These are phyloP conservation scores for Tetramorium parvispinum DNA, from an alignment of 1,140 invertebrate species.

Conservation along the genomic window DNA sequence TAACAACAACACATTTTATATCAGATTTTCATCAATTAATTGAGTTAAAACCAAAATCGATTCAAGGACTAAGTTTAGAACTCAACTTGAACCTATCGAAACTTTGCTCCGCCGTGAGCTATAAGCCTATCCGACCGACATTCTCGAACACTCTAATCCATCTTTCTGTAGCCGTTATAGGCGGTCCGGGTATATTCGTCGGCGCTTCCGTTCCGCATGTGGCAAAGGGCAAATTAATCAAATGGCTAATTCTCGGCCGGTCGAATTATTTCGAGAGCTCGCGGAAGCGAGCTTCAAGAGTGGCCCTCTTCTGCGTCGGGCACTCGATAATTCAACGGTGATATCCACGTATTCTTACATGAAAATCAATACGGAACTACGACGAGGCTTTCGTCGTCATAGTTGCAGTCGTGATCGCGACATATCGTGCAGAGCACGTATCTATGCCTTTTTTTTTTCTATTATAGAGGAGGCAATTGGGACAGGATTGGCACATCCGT, in stretches of 20 bases:
- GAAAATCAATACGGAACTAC: conserved; percentile 58
- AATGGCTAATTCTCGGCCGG: conserved; percentile 12
- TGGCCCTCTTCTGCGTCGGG: background rate
- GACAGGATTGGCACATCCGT: conserved; percentile 30
- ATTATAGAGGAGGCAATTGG: conserved; percentile 28
- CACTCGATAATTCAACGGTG: conserved; percentile 58
- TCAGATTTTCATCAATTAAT: background rate
- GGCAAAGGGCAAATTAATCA: background rate
- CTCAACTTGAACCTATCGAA: background rate
- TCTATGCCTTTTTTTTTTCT: conserved; percentile 12
- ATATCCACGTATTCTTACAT: conserved; percentile 54
- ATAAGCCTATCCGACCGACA: background rate
- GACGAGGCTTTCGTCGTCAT: background rate
- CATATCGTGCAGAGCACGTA: conserved; percentile 32
- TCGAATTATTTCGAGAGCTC: background rate
- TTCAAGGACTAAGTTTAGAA: conserved; percentile 4
- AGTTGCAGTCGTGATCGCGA: background rate
- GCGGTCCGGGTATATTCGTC: conserved; percentile 6
- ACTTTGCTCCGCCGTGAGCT: background rate
- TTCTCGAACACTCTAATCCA: conserved; percentile 3
- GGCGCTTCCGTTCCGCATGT: background rate
- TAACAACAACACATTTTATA: background rate
- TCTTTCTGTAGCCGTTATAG: background rate
- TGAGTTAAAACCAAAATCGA: conserved; percentile 3
- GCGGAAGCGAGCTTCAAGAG: conserved; percentile 12